Conservation (phyloP, 2,888 invertebrate species). For the Neoaliturus tenellus region DNA sequence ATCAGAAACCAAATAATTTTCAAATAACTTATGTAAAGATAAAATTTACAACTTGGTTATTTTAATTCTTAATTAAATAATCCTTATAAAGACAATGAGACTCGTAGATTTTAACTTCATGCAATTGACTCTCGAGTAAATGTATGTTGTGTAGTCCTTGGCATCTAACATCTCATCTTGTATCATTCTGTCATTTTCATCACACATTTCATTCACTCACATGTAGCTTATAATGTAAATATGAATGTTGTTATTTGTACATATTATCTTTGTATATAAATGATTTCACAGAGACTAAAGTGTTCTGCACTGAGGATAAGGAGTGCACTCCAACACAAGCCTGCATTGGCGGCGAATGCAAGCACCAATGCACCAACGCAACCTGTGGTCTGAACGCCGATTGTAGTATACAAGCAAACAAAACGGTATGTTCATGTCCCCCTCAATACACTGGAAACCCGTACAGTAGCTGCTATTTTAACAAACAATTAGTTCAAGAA, state of each 20-base stretch:
- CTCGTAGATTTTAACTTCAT: too few relatives aligned
- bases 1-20: too few relatives aligned
- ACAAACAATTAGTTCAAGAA: neutral
- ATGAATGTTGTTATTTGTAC: slow-evolving; percentile 23
- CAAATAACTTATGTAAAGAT: too few relatives aligned
- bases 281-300: slow-evolving; percentile 69
- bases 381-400: slow-evolving; percentile 78
- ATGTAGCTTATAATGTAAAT: slow-evolving; percentile 42
- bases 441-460: slow-evolving; percentile 62
- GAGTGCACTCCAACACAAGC: slow-evolving; percentile 90
- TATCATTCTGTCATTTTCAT: slow-evolving; percentile 51
- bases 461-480: slow-evolving; percentile 43
- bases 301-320: slow-evolving; percentile 87
- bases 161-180: slow-evolving; percentile 36
- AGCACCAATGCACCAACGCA: slow-evolving; percentile 87
- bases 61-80: too few relatives aligned
- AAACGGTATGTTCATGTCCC: slow-evolving; percentile 85
- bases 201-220: slow-evolving; percentile 50
- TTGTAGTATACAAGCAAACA: slow-evolving; percentile 89
- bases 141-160: neutral
- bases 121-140: neutral
- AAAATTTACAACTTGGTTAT: too few relatives aligned
- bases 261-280: slow-evolving; percentile 60
- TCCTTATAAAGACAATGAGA: too few relatives aligned
- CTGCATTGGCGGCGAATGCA: slow-evolving; percentile 88